These are phyloP conservation scores for Octonoba sinensis DNA, from an alignment of 2,888 invertebrate species.

Conservation along the genomic window DNA sequence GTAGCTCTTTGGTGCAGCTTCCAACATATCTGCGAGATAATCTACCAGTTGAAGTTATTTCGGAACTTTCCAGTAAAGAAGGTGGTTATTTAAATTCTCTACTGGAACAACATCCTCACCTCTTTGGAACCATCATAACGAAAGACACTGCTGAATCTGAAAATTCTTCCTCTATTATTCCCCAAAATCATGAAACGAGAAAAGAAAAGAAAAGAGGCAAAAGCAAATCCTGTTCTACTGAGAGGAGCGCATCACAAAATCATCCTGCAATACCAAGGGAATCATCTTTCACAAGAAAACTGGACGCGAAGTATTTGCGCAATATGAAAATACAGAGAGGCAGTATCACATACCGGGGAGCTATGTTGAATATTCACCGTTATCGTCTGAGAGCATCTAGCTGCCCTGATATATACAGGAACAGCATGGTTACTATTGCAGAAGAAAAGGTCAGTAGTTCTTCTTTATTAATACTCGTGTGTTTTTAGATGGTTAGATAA, in stretches of 20 bases:
- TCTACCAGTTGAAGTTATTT: slow-evolving; percentile 81
- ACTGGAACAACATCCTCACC: slow-evolving; percentile 81
- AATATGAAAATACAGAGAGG: slow-evolving; percentile 79
- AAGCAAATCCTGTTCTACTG: slow-evolving; percentile 2
- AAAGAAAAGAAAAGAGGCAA: slow-evolving; percentile 15
- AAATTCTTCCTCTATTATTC: slow-evolving; percentile 24
- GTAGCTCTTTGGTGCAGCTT: slow-evolving; percentile 81
- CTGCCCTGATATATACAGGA: slow-evolving; percentile 90
- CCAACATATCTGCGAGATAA: slow-evolving; percentile 86
- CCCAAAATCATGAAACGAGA: slow-evolving; percentile 7
- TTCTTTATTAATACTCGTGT: neutral
- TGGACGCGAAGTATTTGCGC: slow-evolving; percentile 77
- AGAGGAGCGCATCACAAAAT: neutral
- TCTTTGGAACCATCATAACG: slow-evolving; percentile 73
- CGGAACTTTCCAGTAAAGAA: slow-evolving; percentile 73
- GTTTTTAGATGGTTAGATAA: neutral
- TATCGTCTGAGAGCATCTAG: slow-evolving; percentile 86
- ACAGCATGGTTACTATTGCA: slow-evolving; percentile 86
- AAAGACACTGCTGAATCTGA: slow-evolving; percentile 23
- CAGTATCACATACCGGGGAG: slow-evolving; percentile 82
- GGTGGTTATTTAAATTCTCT: slow-evolving; percentile 76
- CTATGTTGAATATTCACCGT: slow-evolving; percentile 84
- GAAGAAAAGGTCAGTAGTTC: slow-evolving; percentile 78
- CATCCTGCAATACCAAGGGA: slow-evolving; percentile 8
- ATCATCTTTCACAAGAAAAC: slow-evolving; percentile 32